Evolutionary conservation across 2,797 vertebrate genomes (phyloP).

Genomic region (Fratercula arctica): DNA sequence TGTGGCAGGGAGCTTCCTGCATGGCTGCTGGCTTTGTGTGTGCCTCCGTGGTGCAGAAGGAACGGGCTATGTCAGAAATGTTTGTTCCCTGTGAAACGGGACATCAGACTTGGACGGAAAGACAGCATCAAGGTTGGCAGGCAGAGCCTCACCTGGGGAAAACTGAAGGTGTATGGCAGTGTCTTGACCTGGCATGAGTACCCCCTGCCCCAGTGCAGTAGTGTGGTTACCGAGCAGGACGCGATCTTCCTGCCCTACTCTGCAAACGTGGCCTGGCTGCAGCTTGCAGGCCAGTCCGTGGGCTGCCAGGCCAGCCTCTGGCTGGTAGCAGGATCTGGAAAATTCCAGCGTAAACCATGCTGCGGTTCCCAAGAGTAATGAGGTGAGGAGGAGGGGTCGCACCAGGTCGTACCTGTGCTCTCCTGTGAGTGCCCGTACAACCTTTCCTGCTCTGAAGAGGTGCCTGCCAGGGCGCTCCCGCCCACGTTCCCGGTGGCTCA

Average conservation of each 20-base stretch:
- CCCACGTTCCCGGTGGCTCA: no score
- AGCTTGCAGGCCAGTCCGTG: background rate
- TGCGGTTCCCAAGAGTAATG: fast-evolving
- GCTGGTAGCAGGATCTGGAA: background rate
- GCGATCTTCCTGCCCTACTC: fast-evolving
- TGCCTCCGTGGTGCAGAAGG: background rate
- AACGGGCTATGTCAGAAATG: background rate
- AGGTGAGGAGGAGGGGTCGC: background rate
- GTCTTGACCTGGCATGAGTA: fast-evolving
- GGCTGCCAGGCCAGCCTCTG: no score
- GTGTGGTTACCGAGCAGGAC: fast-evolving
- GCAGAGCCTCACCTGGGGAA: background rate
- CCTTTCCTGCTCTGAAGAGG: background rate
- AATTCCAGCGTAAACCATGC: background rate
- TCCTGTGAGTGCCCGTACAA: background rate
- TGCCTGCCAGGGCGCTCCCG: background rate
- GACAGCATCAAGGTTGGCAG: background rate
- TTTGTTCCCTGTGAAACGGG: background rate
- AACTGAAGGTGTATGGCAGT: background rate
- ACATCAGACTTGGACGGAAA: background rate
- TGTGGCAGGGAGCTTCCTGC: fast-evolving
- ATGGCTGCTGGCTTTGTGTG: background rate
- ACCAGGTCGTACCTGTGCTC: background rate
- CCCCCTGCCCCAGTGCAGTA: background rate
- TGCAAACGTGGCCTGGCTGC: background rate